Evolutionary conservation across 2,797 vertebrate species (phyloP), one percentile per base, ranked within the genome.

Genomic region (Ficedula albicollis): DNA sequence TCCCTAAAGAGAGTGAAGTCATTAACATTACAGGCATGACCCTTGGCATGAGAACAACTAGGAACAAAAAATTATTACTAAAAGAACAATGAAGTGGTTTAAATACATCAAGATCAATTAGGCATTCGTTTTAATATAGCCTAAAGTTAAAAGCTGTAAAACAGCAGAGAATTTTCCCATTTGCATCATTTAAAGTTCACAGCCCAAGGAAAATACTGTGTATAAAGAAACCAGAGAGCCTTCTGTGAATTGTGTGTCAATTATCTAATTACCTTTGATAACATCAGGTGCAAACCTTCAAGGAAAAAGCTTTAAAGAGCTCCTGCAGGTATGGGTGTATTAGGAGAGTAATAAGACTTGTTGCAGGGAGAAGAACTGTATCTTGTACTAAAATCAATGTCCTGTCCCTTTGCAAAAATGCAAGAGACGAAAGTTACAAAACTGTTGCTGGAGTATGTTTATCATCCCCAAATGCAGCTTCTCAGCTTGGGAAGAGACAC

Each of bases 201-300:
- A 92, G 74, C 85, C 87, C 27, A 15, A 38, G 76, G 75, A 82
- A 92, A 91, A 51, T 29, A n/a, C 8, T 2, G 3, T 22, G 4
- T 43, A 38, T 38, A 78, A 93, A 93, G 52, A 93, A 72, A 76
- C 15, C 29, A 60, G 44, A 75, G 27, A 15, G 55, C 26, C 21
- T 69, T 58, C 15, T 62, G 68, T 70, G 44, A 82, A 73, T 86
- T 84, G 34, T 93, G 12, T 55, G 68, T 60, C 87, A 94, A 80
- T 95, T 90, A 74, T 30, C 60, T 89, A 75, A 89, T 95, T 97
- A 95, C 69, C 66, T 80, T 66, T 72, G 78, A 87, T 85, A 87
- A 87, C 60, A 74, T 93, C 80, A 77, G 73, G 84, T 88, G 63
- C 59, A 93, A 92, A 78, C 63, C 79, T 75, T 74, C 32, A 78